phyloP scores from a whole-genome alignment of 2,888 invertebrate genomes.

The Coelogynopora nodosa region DNA sequence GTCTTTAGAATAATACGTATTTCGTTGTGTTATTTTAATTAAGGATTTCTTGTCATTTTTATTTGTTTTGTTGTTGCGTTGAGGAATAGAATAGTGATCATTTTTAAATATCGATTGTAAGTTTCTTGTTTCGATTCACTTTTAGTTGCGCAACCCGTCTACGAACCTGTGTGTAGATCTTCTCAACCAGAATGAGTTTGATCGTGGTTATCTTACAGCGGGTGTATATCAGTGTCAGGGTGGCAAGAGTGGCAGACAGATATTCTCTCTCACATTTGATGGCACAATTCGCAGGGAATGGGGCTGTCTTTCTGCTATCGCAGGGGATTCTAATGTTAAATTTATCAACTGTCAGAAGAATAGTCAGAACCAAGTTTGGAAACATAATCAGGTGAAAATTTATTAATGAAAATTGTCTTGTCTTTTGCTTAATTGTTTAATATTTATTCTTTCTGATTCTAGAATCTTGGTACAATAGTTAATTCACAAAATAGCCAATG shows the following conservation, averaged over 20 bases:
- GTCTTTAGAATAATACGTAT: no score
- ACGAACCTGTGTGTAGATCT: constrained; percentile 59
- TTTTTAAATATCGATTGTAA: no score
- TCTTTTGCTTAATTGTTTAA: not conserved
- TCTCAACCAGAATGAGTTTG: constrained; percentile 60
- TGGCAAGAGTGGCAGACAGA: constrained; percentile 55
- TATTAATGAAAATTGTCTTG: not conserved
- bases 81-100: no score
- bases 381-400: constrained; percentile 1
- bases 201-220: constrained; percentile 49
- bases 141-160: constrained; percentile 58
- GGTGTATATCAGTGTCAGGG: constrained; percentile 59
- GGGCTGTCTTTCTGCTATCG: constrained; percentile 8
- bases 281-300: constrained; percentile 31
- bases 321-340: not conserved
- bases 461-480: not conserved
- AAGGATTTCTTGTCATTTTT: no score
- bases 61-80: no score
- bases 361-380: constrained; percentile 16
- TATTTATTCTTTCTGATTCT: not conserved
- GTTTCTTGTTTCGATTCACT: no score
- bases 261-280: constrained; percentile 44
- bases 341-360: not conserved
- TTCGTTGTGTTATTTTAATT: no score
- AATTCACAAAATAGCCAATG: not conserved